Base-by-base conservation (phyloP, 1,140 invertebrate genomes). In the Aricia agestis region DNA sequence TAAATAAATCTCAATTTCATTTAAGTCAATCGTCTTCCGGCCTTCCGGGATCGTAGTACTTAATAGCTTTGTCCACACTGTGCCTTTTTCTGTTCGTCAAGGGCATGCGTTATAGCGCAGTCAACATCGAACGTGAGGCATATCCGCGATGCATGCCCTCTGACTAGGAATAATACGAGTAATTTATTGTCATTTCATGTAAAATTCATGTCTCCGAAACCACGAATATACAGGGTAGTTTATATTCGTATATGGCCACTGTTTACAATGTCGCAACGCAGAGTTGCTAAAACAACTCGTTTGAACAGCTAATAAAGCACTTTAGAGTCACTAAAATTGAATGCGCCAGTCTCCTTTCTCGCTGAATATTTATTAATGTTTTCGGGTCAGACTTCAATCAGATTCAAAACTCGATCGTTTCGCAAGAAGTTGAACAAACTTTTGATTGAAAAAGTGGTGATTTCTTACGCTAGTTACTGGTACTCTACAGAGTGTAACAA, bases 311-410 rank as follows among this genome's bases (percentile, higher is more conserved):
- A 73, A 73, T 73, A 73, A 70, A 73, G 68, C 52, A 70, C 65
- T 73, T 67, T 70, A 72, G 31, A 41, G 61, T 66, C 72, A 42
- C 31, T 70, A 36, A 61, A 67, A 73, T n/a, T 69, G 61, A 72
- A 59, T 45, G 41, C 63, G 66, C 66, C 25, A 19, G 19, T 67
- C 41, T 63, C 52, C 68, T 11, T 52, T 10, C 66, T 67, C 6
- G 59, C 67, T 72, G 70, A 72, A 72, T 72, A 67, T 72, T 68
- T 68, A 72, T 72, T 45, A 72, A 45, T 68, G 32, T 36, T 67
- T 72, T 61, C 58, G 25, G 66, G 66, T 67, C 70, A 71, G 19
- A 63, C 59, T 63, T 25, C 19, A 63, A 63, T 19, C 18, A 25
- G 59, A 19, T 63, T 63, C 59, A 63, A 63, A 19, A 63, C 59